These are phyloP conservation scores for Aepyceros melampus DNA, from an alignment of 2,113 vertebrate genomes.

Conservation along the genomic window DNA sequence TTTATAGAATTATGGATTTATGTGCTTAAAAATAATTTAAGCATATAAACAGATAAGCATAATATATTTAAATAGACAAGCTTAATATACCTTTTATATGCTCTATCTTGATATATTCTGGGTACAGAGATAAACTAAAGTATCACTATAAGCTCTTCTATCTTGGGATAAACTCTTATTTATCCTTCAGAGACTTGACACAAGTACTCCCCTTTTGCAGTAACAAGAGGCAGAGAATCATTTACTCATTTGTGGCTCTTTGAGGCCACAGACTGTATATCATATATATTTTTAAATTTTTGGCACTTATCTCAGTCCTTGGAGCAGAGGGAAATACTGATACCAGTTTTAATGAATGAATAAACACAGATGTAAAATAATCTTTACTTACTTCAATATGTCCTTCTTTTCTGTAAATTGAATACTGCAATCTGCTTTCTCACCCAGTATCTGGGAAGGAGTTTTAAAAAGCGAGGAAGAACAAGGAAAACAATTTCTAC, in stretches of 20 bases:
- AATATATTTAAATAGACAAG: not conserved
- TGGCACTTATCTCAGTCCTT: not conserved
- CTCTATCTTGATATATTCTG: not conserved
- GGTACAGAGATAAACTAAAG: not conserved
- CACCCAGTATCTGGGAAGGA: not conserved
- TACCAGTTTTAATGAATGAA: not conserved
- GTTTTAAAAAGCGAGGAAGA: not conserved
- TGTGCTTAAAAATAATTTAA: not conserved
- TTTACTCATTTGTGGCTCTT: not conserved
- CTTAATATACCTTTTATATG: not conserved
- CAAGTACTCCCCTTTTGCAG: not conserved
- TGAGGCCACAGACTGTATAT: not conserved
- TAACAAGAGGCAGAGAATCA: not conserved
- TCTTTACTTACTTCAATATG: not conserved
- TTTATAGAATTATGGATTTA: not conserved
- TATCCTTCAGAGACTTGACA: not conserved
- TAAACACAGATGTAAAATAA: not conserved
- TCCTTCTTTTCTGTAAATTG: not conserved
- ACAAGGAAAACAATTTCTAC: not conserved
- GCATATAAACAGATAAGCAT: not conserved
- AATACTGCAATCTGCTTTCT: not conserved
- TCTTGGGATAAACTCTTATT: not conserved
- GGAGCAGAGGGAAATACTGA: not conserved
- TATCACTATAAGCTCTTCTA: not conserved
- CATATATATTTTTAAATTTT: not conserved